Base-by-base conservation (phyloP, 1,140 invertebrate genomes). In the Belonocnema kinseyi region DNA sequence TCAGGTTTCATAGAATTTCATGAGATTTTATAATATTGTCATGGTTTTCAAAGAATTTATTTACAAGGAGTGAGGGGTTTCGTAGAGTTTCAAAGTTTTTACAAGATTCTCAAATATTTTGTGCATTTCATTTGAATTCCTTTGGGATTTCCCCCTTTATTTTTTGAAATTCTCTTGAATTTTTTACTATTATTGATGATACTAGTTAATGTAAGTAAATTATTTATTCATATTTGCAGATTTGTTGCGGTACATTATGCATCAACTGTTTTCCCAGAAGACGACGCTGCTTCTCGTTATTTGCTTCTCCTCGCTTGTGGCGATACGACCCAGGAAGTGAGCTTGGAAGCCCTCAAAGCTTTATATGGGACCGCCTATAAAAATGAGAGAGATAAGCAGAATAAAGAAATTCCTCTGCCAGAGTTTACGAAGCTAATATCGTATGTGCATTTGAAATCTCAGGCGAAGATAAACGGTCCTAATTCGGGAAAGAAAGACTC, bases 181-280 rank as follows among this genome's bases (percentile, higher is more conserved):
- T 26, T 26, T 26, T 26, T n/a, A n/a, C n/a, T n/a, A n/a, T 26
- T 26, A 26, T 26, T 26, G 3, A 2, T 26, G 21, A 26, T 26
- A 26, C 21, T 5, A 33, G 26, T 33, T 3, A 33, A 33, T 33
- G 2, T 33, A 33, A 21, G 21, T 56, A 56, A 52, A 73, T 75
- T 33, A 88, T 80, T 79, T 76, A 61, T 53, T 4, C 26, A 33
- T 33, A 4, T 33, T 77, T 82, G 8, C 26, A 90, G 97, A 78
- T 95, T 96, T 86, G 94, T 97, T 19, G 95, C 96, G 26, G 96
- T 97, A 77, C 93, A 96, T 77, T 97, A 97, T 89, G 93, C 96
- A 2, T 94, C 95, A 3, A 94, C 93, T 17, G 95, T 98, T 66
- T 98, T 97, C 90, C 95, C 95, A 6, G 91, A 94, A 46, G 93